Percentiles rank a stretch among this genome's conserved stretches.
phyloP scores from a whole-genome alignment of 2,113 vertebrate genomes.

The Eretmochelys imbricata region DNA sequence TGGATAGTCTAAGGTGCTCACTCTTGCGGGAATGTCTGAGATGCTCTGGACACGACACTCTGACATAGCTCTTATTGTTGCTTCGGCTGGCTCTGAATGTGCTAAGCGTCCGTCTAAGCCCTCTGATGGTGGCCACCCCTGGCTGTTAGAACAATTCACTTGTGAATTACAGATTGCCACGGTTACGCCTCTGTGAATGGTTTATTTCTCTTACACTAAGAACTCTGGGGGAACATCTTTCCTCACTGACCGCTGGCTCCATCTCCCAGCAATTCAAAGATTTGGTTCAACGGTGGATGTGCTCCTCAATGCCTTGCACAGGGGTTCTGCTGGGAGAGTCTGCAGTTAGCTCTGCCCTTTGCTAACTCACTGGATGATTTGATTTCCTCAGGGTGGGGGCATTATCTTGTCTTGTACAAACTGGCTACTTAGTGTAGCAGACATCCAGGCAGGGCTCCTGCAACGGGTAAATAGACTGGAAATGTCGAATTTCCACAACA shows the following conservation, averaged over 20 bases:
- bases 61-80: too few species aligned
- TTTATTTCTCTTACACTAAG: not conserved
- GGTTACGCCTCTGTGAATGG: not conserved
- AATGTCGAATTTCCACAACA: not conserved
- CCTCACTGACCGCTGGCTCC: not conserved
- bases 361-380: not conserved
- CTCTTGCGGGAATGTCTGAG: accelerated
- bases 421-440: not conserved
- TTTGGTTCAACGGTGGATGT: not conserved
- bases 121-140: not conserved
- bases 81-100: not conserved
- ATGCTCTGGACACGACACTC: not conserved
- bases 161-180: not conserved
- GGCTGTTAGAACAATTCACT: not conserved
- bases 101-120: not conserved
- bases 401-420: not conserved
- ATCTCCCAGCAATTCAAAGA: not conserved
- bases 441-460: not conserved
- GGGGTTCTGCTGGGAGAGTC: not conserved
- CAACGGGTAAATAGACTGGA: not conserved
- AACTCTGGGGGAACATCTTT: not conserved
- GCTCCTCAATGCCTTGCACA: accelerated
- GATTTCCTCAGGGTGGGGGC: not conserved
- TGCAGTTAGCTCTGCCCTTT: not conserved
- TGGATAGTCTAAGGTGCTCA: not conserved